phyloP scores from a whole-genome alignment of 2,113 vertebrate genomes.

The Nanger granti region DNA sequence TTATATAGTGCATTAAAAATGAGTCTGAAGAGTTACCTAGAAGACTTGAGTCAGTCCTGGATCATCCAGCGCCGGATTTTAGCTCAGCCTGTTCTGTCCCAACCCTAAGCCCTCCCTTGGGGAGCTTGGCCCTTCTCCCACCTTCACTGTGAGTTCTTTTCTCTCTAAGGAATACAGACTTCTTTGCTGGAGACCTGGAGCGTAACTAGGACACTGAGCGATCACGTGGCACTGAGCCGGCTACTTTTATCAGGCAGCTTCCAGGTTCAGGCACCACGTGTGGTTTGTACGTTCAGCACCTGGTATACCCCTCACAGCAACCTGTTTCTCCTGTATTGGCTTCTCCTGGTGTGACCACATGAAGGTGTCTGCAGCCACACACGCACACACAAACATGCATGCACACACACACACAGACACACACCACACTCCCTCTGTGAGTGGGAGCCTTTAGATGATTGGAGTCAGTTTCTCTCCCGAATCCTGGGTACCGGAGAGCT shows the following conservation, averaged over 20 bases:
- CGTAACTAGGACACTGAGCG: background rate
- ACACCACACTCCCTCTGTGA: fast-evolving
- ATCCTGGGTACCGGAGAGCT: background rate
- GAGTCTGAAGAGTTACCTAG: background rate
- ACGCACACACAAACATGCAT: background rate
- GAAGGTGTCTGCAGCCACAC: background rate
- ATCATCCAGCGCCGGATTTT: background rate
- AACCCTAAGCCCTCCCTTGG: background rate
- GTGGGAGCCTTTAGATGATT: background rate
- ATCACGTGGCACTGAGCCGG: background rate
- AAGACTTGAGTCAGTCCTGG: background rate
- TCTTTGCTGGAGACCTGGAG: background rate
- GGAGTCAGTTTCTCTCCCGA: background rate
- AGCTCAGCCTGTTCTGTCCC: background rate
- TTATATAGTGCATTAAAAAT: background rate
- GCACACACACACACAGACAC: background rate
- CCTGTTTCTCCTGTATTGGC: background rate
- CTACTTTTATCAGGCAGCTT: background rate
- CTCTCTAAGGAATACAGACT: background rate
- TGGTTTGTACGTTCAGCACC: fast-evolving
- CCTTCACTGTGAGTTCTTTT: background rate
- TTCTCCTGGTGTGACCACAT: background rate
- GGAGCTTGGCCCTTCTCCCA: background rate
- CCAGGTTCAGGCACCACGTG: background rate
- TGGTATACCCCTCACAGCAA: background rate